Percentiles rank a stretch among this genome's conserved stretches.
These are phyloP conservation scores for Conopomorpha cramerella DNA, from an alignment of 1,140 invertebrate species.

Conservation along the genomic window DNA sequence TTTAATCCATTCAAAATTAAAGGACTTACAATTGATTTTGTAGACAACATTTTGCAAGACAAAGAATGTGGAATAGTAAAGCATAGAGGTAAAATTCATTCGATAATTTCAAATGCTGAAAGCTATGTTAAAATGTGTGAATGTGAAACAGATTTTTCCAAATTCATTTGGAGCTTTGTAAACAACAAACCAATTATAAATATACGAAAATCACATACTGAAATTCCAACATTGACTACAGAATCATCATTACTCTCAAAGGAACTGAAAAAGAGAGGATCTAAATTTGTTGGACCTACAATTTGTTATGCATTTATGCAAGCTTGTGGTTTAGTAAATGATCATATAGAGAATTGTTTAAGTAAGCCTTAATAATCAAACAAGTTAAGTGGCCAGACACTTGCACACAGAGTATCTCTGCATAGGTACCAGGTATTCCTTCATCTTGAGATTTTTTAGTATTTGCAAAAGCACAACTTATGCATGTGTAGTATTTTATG, in stretches of 20 bases:
- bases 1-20: constrained; percentile 30
- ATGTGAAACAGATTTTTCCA: constrained; percentile 26
- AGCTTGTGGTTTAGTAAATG: constrained; percentile 45
- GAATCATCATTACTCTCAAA: constrained; percentile 26
- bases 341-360: constrained; percentile 20
- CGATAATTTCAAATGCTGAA: constrained; percentile 38
- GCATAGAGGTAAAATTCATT: constrained; percentile 37
- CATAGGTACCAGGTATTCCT: too few relatives aligned
- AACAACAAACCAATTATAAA: constrained; percentile 27
- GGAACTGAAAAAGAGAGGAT: constrained; percentile 34
- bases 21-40: constrained; percentile 16
- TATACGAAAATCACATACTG: constrained; percentile 18
- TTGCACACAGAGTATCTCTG: too few relatives aligned
- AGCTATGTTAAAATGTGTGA: constrained; percentile 31
- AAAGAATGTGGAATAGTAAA: constrained; percentile 25
- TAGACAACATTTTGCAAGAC: constrained; percentile 16
- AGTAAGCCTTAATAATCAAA: too few relatives aligned
- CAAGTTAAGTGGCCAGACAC: too few relatives aligned
- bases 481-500: too few relatives aligned
- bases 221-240: constrained; percentile 28
- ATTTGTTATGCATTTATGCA: constrained; percentile 53
- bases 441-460: too few relatives aligned
- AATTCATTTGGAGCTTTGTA: constrained; percentile 43
- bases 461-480: too few relatives aligned
- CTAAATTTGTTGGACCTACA: constrained; percentile 37